These are phyloP conservation scores for Notolabrus celidotus DNA, from an alignment of 2,797 vertebrate species.

Conservation along the genomic window DNA sequence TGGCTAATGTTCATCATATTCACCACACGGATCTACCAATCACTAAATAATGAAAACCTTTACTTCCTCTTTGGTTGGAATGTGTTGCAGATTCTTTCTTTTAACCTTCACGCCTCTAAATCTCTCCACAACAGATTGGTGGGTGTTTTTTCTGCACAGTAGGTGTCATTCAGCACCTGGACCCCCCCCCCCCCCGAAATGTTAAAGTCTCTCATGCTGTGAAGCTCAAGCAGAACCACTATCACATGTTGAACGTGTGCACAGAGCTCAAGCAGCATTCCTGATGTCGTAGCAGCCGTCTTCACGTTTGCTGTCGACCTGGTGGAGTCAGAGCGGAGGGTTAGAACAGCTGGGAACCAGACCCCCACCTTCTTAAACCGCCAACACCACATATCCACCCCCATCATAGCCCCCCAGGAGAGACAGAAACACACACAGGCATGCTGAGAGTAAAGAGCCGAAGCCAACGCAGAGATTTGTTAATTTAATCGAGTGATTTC, in stretches of 20 bases:
- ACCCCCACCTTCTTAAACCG: not conserved
- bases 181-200: not conserved
- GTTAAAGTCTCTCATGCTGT: conserved; percentile 11
- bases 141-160: not conserved
- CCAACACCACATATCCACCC: not conserved
- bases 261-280: conserved; percentile 44
- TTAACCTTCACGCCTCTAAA: not conserved
- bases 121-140: not conserved
- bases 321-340: conserved; percentile 69
- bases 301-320: conserved; percentile 71
- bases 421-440: not conserved
- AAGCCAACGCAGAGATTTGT: conserved; percentile 58
- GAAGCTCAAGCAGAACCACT: conserved; percentile 22
- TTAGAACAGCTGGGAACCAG: conserved; percentile 42
- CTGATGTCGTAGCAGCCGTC: conserved; percentile 54
- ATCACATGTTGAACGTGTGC: not conserved
- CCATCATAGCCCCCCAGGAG: not conserved
- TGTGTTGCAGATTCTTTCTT: not conserved
- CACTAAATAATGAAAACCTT: too few species aligned
- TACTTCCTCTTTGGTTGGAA: not conserved
- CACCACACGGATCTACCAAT: too few species aligned
- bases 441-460: conserved; percentile 47
- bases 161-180: not conserved
- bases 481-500: conserved; percentile 79
- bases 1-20: too few species aligned